Base-by-base conservation (phyloP, 2,113 vertebrate species). In the Atlantisia rogersi region DNA sequence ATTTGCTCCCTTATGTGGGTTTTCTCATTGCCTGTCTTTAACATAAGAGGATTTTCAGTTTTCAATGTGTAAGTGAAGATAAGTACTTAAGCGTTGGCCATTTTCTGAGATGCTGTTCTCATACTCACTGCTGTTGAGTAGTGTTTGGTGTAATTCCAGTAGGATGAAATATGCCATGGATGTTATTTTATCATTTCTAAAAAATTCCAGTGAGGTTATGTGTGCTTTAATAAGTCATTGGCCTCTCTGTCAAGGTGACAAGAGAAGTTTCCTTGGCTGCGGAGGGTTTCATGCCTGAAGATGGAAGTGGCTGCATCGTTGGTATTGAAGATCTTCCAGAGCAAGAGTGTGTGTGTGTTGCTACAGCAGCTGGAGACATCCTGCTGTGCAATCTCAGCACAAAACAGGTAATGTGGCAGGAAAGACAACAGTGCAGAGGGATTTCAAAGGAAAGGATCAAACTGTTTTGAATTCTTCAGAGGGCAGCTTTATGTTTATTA, bases 281-380 rank as follows among this genome's bases (percentile, higher is more conserved):
- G 0, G 98, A 98, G 18, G 97, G 97, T 42, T 99, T 98, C 97
- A 97, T 99, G 39, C 98, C 99, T 0, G 97, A 99, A 40, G 99
- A 99, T 64, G 98, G 98, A 87, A 98, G 98, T 28, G 99, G 98
- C 5, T 31, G 35, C 62, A 97, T 99, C 3, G 97, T 99, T 14
- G 99, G 98, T 22, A 95, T 99, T 0, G 98, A 99, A 97, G 98
- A 99, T 90, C 92, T 99, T 78, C 98, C 99, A 28, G 99, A 99
- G 50, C 98, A 98, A 22, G 99, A 99, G 84, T 98, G 98, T 0
- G 98, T 98, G 4, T 99, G 99, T 97, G 94, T 99, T 95, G 99
- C 99, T 82, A 99, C 99, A 17, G 97, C 98, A 15, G 97, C 95
- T 6, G 99, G 99, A 19, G 99, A 99, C 21, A 98, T 99, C 50